These are phyloP conservation scores for Syngnathus acus DNA, from an alignment of 2,797 vertebrate species.

Conservation along the genomic window DNA sequence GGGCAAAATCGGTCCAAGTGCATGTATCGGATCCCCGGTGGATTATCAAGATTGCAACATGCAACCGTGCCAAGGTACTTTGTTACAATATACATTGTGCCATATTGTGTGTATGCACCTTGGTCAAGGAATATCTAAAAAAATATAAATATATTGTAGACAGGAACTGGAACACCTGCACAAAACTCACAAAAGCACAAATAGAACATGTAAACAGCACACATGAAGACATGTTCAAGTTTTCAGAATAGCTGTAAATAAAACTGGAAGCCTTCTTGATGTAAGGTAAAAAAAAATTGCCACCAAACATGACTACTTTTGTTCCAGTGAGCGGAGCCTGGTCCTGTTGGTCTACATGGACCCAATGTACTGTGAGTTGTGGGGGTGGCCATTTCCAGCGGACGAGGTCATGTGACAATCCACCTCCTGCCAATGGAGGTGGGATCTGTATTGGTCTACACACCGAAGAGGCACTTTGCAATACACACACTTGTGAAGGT, in stretches of 20 bases:
- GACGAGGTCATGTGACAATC: slow-evolving; percentile 83
- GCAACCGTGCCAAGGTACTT: slow-evolving; percentile 79
- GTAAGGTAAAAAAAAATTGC: not conserved
- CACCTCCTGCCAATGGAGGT: slow-evolving; percentile 78
- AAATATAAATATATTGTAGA: not conserved
- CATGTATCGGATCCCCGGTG: slow-evolving; percentile 80
- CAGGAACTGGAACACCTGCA: not conserved
- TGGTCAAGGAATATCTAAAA: not conserved
- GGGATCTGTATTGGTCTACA: slow-evolving; percentile 92
- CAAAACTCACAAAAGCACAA: not conserved
- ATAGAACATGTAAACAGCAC: not conserved
- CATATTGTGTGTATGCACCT: not conserved
- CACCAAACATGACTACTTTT: not conserved
- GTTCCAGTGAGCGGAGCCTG: slow-evolving; percentile 83
- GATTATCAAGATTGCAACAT: slow-evolving; percentile 93
- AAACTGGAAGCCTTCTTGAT: not conserved
- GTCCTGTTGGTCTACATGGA: slow-evolving; percentile 95
- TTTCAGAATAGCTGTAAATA: not conserved
- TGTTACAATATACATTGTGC: not conserved
- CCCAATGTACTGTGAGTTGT: slow-evolving; percentile 85
- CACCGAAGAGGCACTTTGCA: slow-evolving; percentile 91
- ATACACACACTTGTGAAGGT: slow-evolving; percentile 85
- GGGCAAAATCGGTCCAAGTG: slow-evolving; percentile 74
- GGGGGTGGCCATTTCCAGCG: slow-evolving; percentile 89
- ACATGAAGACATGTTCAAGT: not conserved